Evolutionary conservation across 2,797 vertebrate species (phyloP).

Genomic region (Helostoma temminkii): DNA sequence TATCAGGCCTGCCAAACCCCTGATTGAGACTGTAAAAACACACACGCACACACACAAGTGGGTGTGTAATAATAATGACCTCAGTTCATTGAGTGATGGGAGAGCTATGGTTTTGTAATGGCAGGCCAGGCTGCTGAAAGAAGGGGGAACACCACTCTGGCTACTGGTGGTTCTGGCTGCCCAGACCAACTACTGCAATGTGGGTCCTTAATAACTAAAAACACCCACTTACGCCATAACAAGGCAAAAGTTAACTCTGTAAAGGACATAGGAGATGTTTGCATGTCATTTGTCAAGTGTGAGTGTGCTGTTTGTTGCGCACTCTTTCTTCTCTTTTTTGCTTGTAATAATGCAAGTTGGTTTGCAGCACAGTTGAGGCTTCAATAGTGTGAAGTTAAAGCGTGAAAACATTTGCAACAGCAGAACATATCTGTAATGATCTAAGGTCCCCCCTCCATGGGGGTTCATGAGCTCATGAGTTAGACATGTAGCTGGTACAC

Average conservation of each 20-base stretch:
- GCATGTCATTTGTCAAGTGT: not conserved
- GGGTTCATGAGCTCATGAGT: not conserved
- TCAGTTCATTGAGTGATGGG: conserved; percentile 60
- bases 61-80: conserved; percentile 58
- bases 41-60: conserved; percentile 18
- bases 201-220: not conserved
- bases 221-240: not conserved
- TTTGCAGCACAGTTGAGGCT: too few species aligned
- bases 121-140: conserved; percentile 39
- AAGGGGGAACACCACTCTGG: conserved; percentile 24
- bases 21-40: conserved; percentile 43
- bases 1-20: conserved; percentile 58
- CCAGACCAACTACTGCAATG: conserved; percentile 5
- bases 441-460: not conserved
- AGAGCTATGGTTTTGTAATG: conserved; percentile 37
- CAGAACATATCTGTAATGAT: not conserved
- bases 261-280: conserved; percentile 24
- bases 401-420: not conserved
- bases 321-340: conserved; percentile 2
- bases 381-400: too few species aligned
- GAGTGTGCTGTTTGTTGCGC: not conserved
- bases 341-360: conserved; percentile 25
- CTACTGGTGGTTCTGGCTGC: conserved; percentile 30
- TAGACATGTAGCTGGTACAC: not conserved
- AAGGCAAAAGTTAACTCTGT: not conserved